These are phyloP conservation scores for Hystrix cristata DNA, from an alignment of 2,113 vertebrate genomes.

Conservation along the genomic window DNA sequence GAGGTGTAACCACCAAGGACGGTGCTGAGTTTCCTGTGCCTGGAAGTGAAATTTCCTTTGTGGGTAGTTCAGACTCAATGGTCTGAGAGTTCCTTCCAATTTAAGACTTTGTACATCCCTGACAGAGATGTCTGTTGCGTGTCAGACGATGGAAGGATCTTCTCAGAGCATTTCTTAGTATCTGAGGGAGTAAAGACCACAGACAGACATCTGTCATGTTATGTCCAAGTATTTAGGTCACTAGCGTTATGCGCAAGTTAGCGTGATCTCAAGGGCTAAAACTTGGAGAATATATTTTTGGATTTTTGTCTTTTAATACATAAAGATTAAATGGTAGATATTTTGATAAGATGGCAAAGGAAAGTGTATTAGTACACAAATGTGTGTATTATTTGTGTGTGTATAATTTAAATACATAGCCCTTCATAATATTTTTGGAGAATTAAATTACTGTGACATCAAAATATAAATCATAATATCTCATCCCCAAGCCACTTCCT, in stretches of 20 bases:
- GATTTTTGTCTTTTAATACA: neutral
- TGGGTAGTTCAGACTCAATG: neutral
- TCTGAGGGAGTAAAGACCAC: neutral
- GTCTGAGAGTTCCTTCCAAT: neutral
- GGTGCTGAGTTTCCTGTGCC: neutral
- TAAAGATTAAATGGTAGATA: neutral
- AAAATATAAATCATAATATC: neutral
- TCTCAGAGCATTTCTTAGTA: neutral
- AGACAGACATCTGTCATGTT: neutral
- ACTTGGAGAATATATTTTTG: neutral
- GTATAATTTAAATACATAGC: constrained; percentile 26
- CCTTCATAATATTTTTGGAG: constrained; percentile 39
- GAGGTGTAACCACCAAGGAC: neutral
- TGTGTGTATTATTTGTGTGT: neutral
- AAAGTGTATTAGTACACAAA: neutral
- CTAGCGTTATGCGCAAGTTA: neutral
- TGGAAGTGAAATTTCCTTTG: neutral
- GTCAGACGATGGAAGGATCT: neutral
- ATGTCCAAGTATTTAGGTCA: constrained; percentile 4
- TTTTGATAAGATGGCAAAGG: constrained; percentile 39
- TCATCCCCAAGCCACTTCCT: neutral
- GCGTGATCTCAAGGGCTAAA: neutral
- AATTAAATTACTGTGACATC: constrained; percentile 19
- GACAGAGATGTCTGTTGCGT: neutral
- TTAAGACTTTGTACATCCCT: neutral